Percentiles rank a stretch among this genome's conserved stretches.
phyloP scores from a whole-genome alignment of 2,888 invertebrate genomes.

The Drosophila helvetica region DNA sequence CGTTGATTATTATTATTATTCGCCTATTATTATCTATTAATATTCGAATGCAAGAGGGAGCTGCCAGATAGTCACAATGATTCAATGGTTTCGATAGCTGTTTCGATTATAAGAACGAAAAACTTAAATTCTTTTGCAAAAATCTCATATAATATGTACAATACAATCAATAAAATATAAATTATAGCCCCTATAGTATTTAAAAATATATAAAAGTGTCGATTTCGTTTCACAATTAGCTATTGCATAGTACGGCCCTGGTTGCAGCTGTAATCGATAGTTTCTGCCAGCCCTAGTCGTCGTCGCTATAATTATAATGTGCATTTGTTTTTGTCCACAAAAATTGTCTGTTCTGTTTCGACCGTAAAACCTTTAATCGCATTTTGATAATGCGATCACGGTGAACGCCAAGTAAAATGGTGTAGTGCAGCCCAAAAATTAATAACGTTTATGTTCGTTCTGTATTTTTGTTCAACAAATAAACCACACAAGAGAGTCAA shows the following conservation, averaged over 20 bases:
- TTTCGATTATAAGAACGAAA: too few relatives aligned
- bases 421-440: slow-evolving; percentile 21
- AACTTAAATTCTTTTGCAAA: too few relatives aligned
- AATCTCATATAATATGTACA: too few relatives aligned
- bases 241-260: slow-evolving; percentile 19
- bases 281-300: slow-evolving; percentile 53
- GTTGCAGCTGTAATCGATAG: slow-evolving; percentile 21
- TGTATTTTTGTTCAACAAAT: slow-evolving; percentile 20
- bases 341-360: slow-evolving; percentile 40
- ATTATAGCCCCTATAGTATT: too few relatives aligned
- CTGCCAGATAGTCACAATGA: too few relatives aligned
- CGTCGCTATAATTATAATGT: slow-evolving; percentile 53
- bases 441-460: slow-evolving; percentile 34
- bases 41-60: too few relatives aligned
- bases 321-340: slow-evolving; percentile 67
- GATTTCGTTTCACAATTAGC: background rate
- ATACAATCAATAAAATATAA: too few relatives aligned
- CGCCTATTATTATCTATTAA: too few relatives aligned
- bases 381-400: slow-evolving; percentile 29
- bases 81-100: too few relatives aligned
- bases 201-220: too few relatives aligned
- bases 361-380: slow-evolving; percentile 31
- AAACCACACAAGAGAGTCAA: background rate
- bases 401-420: slow-evolving; percentile 42
- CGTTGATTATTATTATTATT: too few relatives aligned